phyloP scores from a whole-genome alignment of 2,797 vertebrate species.

The Poecilia gillii region DNA sequence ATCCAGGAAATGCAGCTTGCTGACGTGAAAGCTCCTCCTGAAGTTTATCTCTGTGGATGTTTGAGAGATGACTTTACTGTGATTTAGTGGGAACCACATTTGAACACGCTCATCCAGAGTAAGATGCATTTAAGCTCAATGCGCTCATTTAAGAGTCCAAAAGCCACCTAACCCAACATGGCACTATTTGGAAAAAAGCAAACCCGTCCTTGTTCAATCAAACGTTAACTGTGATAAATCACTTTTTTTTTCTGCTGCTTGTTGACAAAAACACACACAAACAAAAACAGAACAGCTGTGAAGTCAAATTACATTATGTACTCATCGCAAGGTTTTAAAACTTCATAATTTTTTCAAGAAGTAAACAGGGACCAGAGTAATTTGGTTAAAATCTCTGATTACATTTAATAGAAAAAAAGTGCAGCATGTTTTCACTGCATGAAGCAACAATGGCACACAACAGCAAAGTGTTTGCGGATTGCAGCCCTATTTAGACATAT shows the following conservation, averaged over 20 bases:
- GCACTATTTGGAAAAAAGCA: not conserved
- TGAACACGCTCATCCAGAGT: not conserved
- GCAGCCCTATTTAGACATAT: constrained; percentile 24
- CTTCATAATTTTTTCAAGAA: not conserved
- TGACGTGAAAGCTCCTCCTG: constrained; percentile 6
- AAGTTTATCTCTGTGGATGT: constrained; percentile 1
- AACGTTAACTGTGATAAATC: not conserved
- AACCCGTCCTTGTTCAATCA: not conserved
- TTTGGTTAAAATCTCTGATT: not conserved
- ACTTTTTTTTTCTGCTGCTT: too few relatives aligned
- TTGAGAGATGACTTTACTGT: not conserved
- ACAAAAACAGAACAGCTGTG: not conserved
- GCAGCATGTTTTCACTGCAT: constrained; percentile 7
- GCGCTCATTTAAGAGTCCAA: not conserved
- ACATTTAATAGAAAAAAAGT: not conserved
- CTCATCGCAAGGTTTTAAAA: not conserved
- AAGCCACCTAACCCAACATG: not conserved
- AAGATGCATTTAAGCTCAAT: not conserved
- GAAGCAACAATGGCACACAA: constrained; percentile 7
- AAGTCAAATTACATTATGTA: not conserved
- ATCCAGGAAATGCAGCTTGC: constrained; percentile 43
- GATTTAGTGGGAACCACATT: not conserved
- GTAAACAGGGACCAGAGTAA: not conserved
- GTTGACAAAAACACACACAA: not conserved
- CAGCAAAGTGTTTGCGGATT: constrained; percentile 1